phyloP scores from a whole-genome alignment of 92 coral and sea anemone species.

The Phenganax subtilis region DNA sequence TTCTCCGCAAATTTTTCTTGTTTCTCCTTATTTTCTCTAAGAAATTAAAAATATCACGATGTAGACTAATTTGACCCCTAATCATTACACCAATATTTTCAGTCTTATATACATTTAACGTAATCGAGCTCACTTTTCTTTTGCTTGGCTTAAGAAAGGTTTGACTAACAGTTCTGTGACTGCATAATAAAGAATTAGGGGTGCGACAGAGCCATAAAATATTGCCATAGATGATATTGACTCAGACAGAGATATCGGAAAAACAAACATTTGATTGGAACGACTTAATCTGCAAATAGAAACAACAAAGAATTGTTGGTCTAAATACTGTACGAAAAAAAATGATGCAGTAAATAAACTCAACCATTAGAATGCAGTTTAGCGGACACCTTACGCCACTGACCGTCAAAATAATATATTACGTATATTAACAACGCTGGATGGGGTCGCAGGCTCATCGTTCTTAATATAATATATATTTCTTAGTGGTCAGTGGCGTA shows the following conservation, averaged over 20 bases:
- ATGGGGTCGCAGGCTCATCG: too few relatives aligned
- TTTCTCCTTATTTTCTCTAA: constrained; percentile 69
- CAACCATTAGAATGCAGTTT: too few relatives aligned
- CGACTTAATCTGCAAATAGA: constrained; percentile 60
- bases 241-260: constrained; percentile 76
- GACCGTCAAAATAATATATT: neutral
- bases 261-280: constrained; percentile 80
- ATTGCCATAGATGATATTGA: constrained; percentile 75
- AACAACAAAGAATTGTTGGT: neutral
- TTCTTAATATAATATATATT: too few relatives aligned
- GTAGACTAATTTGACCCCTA: neutral
- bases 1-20: constrained; percentile 71
- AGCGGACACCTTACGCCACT: neutral
- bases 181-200: constrained; percentile 69
- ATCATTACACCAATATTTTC: neutral
- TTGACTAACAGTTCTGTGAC: constrained; percentile 66
- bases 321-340: neutral
- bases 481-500: too few relatives aligned
- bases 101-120: neutral
- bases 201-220: constrained; percentile 84
- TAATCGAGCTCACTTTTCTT: constrained; percentile 63
- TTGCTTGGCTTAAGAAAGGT: constrained; percentile 77
- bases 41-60: neutral
- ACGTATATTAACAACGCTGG: too few relatives aligned
- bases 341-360: too few relatives aligned